Evolutionary conservation across 64 coral and sea anemone genomes (phyloP).

Genomic region (Porites australiensis): DNA sequence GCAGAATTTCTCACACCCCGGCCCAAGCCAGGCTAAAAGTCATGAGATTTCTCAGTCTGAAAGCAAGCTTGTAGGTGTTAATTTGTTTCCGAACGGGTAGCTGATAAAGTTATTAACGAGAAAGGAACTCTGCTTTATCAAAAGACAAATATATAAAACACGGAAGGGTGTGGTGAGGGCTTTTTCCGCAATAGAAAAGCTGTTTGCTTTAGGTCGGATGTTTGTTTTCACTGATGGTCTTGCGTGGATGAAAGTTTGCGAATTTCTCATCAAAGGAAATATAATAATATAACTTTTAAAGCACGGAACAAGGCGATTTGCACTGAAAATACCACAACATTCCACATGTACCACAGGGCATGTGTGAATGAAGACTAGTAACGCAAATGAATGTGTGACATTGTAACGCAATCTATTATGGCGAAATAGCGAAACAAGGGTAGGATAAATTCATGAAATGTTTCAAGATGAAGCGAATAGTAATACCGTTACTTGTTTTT

Average conservation of each 20-base stretch:
- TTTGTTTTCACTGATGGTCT: not conserved
- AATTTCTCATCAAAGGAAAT: not conserved
- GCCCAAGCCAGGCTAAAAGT: too few relatives aligned
- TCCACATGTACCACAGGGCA: too few relatives aligned
- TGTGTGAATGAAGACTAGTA: too few relatives aligned
- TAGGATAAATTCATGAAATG: too few relatives aligned
- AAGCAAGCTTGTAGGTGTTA: too few relatives aligned
- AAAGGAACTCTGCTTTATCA: not conserved
- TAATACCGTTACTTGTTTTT: too few relatives aligned
- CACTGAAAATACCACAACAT: not conserved
- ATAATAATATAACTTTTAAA: not conserved
- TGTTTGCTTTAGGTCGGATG: constrained; percentile 22
- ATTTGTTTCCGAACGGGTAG: not conserved
- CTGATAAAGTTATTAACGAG: not conserved
- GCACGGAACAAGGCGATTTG: not conserved
- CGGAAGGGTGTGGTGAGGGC: not conserved
- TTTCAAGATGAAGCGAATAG: too few relatives aligned
- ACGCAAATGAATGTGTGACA: constrained; percentile 17
- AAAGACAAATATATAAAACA: too few relatives aligned
- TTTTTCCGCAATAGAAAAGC: constrained; percentile 7
- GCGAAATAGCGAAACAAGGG: too few relatives aligned
- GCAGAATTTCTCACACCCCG: too few relatives aligned
- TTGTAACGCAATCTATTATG: not conserved
- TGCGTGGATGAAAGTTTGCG: not conserved
- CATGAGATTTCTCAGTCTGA: too few relatives aligned